Conservation (phyloP, 2,888 invertebrate genomes). For the Drosophila seclusa region DNA sequence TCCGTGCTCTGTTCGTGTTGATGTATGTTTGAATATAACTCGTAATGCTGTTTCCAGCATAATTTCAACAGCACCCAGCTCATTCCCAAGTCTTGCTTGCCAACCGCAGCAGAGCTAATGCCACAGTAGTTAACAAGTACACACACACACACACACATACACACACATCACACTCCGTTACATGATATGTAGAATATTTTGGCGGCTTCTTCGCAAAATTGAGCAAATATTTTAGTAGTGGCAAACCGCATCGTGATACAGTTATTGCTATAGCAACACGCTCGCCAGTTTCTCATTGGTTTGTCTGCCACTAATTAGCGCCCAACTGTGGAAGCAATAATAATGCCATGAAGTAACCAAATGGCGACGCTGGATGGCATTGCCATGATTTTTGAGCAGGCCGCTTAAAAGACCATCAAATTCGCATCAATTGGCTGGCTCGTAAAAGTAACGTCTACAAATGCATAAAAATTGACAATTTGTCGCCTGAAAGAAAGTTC, state of each 20-base stretch:
- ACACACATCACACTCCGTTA: constrained; percentile 1
- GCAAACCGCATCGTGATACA: constrained; percentile 40
- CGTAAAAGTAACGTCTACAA: constrained; percentile 49
- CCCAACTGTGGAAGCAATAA: constrained; percentile 35
- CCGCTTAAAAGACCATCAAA: constrained; percentile 49
- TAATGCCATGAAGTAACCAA: constrained; percentile 14
- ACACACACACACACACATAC: constrained; percentile 21
- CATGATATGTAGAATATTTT: constrained; percentile 15
- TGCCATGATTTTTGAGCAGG: constrained; percentile 42
- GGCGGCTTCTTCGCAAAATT: constrained; percentile 38
- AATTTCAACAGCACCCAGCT: constrained; percentile 49
- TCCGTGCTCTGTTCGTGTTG: neutral
- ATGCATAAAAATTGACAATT: constrained; percentile 62
- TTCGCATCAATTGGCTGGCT: constrained; percentile 45
- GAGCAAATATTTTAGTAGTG: constrained; percentile 57
- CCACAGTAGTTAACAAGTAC: constrained; percentile 27
- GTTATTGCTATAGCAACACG: constrained; percentile 25
- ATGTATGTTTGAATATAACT: constrained; percentile 20
- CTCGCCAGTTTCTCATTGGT: constrained; percentile 7
- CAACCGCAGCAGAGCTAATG: constrained; percentile 41
- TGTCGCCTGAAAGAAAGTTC: constrained; percentile 40
- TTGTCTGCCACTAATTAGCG: constrained; percentile 47
- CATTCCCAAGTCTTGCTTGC: constrained; percentile 50
- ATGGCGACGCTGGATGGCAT: neutral
- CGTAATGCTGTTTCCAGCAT: constrained; percentile 48